These are phyloP conservation scores for Euglossa dilemma DNA, from an alignment of 1,140 invertebrate species.

Conservation along the genomic window DNA sequence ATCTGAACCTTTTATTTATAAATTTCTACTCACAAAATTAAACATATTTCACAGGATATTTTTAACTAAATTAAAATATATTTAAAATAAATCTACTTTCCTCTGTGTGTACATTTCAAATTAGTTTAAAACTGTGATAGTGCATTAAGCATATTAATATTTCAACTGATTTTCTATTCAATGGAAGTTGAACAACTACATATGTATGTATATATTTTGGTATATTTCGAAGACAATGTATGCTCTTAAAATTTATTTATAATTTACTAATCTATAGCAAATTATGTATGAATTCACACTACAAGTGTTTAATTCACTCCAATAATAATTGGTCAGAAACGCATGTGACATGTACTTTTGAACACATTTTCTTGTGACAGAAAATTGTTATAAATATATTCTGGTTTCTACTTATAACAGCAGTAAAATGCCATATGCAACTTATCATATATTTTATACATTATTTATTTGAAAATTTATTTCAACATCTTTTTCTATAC, in stretches of 20 bases:
- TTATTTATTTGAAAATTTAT: not conserved
- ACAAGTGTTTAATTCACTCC: not conserved
- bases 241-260: constrained; percentile 27
- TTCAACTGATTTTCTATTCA: not conserved
- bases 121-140: constrained; percentile 12
- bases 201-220: constrained; percentile 21
- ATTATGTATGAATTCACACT: not conserved
- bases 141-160: constrained; percentile 20
- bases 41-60: constrained; percentile 3
- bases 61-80: not conserved
- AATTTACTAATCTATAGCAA: constrained; percentile 28
- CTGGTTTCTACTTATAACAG: not conserved
- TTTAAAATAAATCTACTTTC: not conserved
- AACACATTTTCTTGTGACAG: constrained; percentile 32
- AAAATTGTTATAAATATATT: constrained; percentile 14
- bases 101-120: constrained; percentile 10
- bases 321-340: constrained; percentile 15
- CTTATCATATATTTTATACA: constrained; percentile 24
- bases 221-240: constrained; percentile 13
- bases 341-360: constrained; percentile 2
- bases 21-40: constrained; percentile 49
- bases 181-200: constrained; percentile 37
- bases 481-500: not conserved
- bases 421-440: not conserved
- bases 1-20: not conserved